Percentiles rank a stretch among this genome's conserved stretches.
Evolutionary conservation across 2,888 invertebrate genomes (phyloP).

Genomic region (Cosmopolites sordidus): DNA sequence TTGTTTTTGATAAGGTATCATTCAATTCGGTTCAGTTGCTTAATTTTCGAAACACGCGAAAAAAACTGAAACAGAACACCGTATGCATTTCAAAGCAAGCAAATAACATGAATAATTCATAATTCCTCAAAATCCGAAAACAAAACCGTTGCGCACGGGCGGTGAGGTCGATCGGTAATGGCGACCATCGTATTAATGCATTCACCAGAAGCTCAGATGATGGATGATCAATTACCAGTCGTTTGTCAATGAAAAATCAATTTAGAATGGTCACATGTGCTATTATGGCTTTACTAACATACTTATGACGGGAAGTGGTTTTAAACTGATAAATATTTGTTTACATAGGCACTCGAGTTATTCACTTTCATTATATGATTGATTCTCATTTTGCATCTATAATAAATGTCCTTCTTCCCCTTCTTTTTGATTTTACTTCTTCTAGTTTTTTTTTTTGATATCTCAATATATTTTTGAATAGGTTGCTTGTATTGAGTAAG

Average conservation of each 20-base stretch:
- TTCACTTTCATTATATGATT: too few relatives aligned
- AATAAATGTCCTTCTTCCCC: too few relatives aligned
- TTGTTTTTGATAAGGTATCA: background rate
- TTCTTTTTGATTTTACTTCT: too few relatives aligned
- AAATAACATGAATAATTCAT: conserved; percentile 6
- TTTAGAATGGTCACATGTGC: background rate
- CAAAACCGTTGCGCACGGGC: background rate
- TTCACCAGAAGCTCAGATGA: background rate
- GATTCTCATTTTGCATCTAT: too few relatives aligned
- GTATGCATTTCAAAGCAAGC: background rate
- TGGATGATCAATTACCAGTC: conserved; percentile 5
- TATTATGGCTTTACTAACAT: background rate
- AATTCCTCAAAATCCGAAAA: conserved; percentile 1
- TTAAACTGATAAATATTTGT: background rate
- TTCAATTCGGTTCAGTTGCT: background rate
- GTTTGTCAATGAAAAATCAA: conserved; percentile 1
- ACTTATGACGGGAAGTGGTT: background rate
- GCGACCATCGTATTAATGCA: background rate
- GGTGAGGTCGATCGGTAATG: background rate
- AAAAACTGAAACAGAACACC: background rate
- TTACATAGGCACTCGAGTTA: too few relatives aligned
- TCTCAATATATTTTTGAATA: too few relatives aligned
- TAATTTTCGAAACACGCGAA: background rate
- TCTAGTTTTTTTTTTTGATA: too few relatives aligned
- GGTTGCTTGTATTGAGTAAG: too few relatives aligned